These are phyloP conservation scores for Apamea monoglypha DNA, from an alignment of 2,888 invertebrate genomes.

Conservation along the genomic window DNA sequence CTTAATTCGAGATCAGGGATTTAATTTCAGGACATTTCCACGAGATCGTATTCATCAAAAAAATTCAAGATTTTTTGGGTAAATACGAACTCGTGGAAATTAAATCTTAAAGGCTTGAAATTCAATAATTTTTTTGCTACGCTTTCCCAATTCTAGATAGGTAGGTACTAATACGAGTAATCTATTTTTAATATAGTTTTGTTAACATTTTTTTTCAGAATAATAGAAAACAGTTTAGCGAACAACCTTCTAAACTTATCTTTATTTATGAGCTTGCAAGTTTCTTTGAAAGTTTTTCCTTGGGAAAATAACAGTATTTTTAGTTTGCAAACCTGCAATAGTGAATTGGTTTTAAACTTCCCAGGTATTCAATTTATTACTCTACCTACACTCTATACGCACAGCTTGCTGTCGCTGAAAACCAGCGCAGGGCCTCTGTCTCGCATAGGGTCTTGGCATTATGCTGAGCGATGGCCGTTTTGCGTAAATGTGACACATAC, in stretches of 20 bases:
- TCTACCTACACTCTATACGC: neutral
- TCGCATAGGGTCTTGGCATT: no score
- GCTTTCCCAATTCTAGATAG: neutral
- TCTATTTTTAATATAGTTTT: neutral
- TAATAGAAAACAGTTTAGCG: slow-evolving; percentile 31
- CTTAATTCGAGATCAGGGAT: neutral
- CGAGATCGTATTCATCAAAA: neutral
- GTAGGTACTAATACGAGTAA: no score
- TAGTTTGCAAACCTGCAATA: slow-evolving; percentile 21
- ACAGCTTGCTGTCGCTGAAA: no score
- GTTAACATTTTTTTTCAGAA: neutral
- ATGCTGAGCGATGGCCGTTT: no score
- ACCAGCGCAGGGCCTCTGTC: no score
- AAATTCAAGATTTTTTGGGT: no score
- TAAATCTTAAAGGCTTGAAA: neutral
- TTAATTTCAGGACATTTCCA: neutral
- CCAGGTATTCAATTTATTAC: neutral
- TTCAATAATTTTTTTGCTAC: neutral
- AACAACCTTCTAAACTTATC: slow-evolving; percentile 29
- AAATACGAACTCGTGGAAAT: neutral
- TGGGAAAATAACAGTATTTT: slow-evolving; percentile 6
- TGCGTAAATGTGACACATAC: no score
- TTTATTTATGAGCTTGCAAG: slow-evolving; percentile 37
- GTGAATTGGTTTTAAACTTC: slow-evolving; percentile 1
- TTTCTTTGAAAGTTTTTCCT: slow-evolving; percentile 1